Conservation (phyloP, 2,888 invertebrate species). For the Auanema freiburgensis region DNA sequence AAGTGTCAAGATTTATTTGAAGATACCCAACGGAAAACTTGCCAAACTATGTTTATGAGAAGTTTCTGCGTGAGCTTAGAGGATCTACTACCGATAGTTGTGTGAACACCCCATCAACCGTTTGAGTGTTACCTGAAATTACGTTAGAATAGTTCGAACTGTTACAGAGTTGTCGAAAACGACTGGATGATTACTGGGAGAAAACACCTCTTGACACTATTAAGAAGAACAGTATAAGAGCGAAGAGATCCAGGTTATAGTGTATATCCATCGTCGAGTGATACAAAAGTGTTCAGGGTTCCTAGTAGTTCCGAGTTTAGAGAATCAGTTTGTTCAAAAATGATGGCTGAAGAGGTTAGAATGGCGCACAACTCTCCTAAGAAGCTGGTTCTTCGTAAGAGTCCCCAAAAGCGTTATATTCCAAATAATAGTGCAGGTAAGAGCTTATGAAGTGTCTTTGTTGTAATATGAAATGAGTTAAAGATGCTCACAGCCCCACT, state of each 20-base stretch:
- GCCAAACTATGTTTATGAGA: conserved; percentile 1
- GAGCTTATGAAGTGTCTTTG: neutral
- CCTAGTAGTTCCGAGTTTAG: conserved; percentile 36
- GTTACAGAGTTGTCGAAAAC: neutral
- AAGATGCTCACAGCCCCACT: neutral
- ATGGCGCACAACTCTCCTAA: conserved; percentile 21
- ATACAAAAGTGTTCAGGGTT: conserved; percentile 4
- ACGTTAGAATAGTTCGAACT: neutral
- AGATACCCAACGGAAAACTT: neutral
- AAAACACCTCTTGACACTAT: neutral
- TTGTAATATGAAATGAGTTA: neutral
- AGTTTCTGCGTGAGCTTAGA: neutral
- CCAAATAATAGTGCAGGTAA: neutral
- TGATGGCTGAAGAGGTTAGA: conserved; percentile 23
- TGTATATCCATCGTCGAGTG: neutral
- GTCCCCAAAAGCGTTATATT: neutral
- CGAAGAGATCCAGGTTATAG: neutral
- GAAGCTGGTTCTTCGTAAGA: conserved; percentile 19
- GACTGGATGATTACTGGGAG: neutral
- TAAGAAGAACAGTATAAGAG: neutral
- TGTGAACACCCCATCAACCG: neutral
- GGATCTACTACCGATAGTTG: neutral
- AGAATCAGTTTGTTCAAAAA: conserved; percentile 29
- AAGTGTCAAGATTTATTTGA: neutral
- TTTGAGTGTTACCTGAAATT: neutral